Conservation (phyloP, 2,888 invertebrate species). For the Harmothoe impar region DNA sequence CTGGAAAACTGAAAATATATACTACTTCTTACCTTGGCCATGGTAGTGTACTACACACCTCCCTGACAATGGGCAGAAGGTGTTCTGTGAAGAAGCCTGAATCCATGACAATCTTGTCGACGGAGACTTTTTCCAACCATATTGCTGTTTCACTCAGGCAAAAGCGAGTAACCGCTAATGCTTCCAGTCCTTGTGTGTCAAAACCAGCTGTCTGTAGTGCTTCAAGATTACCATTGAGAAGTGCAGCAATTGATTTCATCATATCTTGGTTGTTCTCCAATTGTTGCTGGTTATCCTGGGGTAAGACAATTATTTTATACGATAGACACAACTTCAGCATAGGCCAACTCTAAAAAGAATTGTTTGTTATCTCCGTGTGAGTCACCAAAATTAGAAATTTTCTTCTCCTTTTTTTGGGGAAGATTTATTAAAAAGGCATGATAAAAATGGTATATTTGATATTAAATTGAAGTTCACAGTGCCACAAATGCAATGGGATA, state of each 20-base stretch:
- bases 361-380: too few species aligned
- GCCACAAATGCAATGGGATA: too few species aligned
- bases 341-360: too few species aligned
- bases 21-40: background rate
- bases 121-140: slow-evolving; percentile 52
- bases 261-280: background rate
- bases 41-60: background rate
- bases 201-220: background rate
- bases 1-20: too few species aligned
- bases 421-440: too few species aligned
- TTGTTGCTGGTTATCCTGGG: background rate
- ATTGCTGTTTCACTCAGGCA: slow-evolving; percentile 73
- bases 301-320: too few species aligned
- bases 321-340: too few species aligned
- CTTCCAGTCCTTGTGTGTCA: slow-evolving; percentile 69
- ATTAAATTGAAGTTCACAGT: too few species aligned
- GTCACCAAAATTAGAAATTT: too few species aligned
- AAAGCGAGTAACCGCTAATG: slow-evolving; percentile 71
- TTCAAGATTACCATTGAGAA: background rate
- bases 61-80: background rate
- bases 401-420: too few species aligned
- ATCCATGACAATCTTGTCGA: background rate
- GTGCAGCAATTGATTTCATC: background rate
- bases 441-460: too few species aligned
- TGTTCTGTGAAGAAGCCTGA: background rate